Evolutionary conservation across 1,140 invertebrate genomes (phyloP), one percentile per base, ranked within the genome.

Genomic region (Aphaenogaster rudis): DNA sequence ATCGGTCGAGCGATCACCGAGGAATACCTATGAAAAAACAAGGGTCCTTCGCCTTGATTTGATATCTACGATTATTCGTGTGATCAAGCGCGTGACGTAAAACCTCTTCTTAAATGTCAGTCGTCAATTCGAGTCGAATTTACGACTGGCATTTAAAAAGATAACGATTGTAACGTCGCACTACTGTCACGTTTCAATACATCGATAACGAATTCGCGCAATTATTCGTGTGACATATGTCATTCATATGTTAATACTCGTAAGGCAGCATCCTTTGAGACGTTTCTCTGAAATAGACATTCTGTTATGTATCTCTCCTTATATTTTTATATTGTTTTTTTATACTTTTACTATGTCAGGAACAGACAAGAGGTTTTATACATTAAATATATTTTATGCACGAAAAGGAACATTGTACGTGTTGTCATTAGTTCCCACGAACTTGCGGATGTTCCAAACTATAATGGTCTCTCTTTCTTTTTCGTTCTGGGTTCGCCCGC

Each of bases 1-100:
- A 99, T 99, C 93, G 98, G 98, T 17, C 96, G 98, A 94, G 96
- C 97, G 45, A 94, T 99, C 0, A 99, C 98, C 93, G 96, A 96
- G 93, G 98, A 99, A 96, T 99, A 99, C 90, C 94, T 95, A 6
- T 96, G 86, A 93, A 71, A 45, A 9, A 59, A 57, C 1, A 36
- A 17, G 28, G 28, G 8, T 5, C 3, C 13, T 28, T 45, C 48
- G 1, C 4, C 1, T 28, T 0, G 13, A 50, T 63, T 5, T 64
- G 28, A 17, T n/a, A 2, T 33, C 3, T 9, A 17, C 11, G 7
- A 63, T 78, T 5, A n/a, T 48, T 36, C 11, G 13, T 5, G 4
- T n/a, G 4, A 54, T 45, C 9, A 33, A 17, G 13, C 6, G 15
- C 6, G 17, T 39, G 6, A 36, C 15, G 5, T 48, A 3, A n/a